Evolutionary conservation across 2,113 vertebrate genomes (phyloP).

Genomic region (Bathybates hornii): DNA sequence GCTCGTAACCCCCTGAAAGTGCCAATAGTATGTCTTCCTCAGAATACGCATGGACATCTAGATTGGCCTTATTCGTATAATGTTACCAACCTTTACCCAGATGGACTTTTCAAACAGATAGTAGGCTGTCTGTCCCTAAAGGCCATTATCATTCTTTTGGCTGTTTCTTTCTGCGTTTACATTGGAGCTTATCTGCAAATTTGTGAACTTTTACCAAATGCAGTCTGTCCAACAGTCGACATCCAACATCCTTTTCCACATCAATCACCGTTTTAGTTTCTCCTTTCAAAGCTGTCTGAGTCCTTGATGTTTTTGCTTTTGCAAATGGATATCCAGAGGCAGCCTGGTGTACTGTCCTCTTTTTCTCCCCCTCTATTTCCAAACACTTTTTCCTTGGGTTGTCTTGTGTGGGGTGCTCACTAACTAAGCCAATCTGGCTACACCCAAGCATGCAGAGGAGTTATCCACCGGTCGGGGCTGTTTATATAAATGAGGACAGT

Average conservation of each 20-base stretch:
- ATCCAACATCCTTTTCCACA: conserved; percentile 60
- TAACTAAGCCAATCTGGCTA: conserved; percentile 70
- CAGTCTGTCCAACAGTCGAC: conserved; percentile 53
- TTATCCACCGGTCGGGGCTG: conserved; percentile 59
- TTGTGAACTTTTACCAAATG: conserved; percentile 68
- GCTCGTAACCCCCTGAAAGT: neutral
- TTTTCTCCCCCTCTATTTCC: conserved; percentile 34
- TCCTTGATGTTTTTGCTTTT: conserved; percentile 63
- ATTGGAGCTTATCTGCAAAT: conserved; percentile 61
- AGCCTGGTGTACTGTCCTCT: conserved; percentile 43
- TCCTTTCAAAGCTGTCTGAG: conserved; percentile 56
- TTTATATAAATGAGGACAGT: conserved; percentile 68
- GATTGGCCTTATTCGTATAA: conserved; percentile 28
- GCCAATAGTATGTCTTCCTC: neutral
- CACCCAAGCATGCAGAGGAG: conserved; percentile 66
- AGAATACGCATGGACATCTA: neutral
- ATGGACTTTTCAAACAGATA: conserved; percentile 45
- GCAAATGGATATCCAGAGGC: conserved; percentile 64
- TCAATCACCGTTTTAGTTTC: conserved; percentile 63
- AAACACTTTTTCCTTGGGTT: conserved; percentile 58
- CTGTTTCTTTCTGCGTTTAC: conserved; percentile 41
- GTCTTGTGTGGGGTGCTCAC: conserved; percentile 58
- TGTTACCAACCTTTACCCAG: conserved; percentile 24
- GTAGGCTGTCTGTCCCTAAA: neutral
- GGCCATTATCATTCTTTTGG: conserved; percentile 44